These are phyloP conservation scores for Todiramphus chloris DNA, from an alignment of 2,113 vertebrate species.

Conservation along the genomic window DNA sequence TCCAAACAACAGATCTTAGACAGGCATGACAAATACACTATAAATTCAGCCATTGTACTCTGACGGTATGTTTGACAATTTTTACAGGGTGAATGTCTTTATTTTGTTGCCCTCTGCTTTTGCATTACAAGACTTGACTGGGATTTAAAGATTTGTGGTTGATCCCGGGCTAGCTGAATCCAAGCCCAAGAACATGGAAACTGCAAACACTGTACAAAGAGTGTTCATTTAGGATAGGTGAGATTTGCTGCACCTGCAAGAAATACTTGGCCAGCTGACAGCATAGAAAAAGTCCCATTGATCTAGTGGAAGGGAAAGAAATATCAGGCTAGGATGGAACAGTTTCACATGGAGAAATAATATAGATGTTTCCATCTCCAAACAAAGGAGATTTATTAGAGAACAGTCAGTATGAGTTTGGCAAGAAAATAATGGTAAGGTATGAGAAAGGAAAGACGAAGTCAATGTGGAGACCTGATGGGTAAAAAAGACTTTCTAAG, in stretches of 20 bases:
- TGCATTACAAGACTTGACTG: neutral
- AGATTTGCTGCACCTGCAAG: neutral
- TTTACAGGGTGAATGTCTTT: neutral
- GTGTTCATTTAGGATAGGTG: neutral
- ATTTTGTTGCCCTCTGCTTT: neutral
- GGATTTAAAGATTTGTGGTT: neutral
- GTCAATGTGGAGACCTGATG: neutral
- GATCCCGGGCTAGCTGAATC: neutral
- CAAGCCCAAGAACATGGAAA: neutral
- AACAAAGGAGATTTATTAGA: neutral
- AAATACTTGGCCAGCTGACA: neutral
- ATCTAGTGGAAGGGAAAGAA: neutral
- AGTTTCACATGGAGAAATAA: neutral
- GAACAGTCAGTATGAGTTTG: neutral
- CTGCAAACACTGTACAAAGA: neutral
- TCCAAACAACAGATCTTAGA: neutral
- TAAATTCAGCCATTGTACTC: neutral
- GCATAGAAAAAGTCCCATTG: neutral
- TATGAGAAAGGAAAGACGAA: neutral
- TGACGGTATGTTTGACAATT: neutral
- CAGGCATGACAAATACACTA: neutral
- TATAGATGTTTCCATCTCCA: neutral
- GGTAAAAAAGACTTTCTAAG: neutral
- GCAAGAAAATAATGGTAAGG: neutral
- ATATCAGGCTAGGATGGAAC: neutral